Conservation (phyloP, 2,113 vertebrate genomes). For the Aegotheles bennettii region DNA sequence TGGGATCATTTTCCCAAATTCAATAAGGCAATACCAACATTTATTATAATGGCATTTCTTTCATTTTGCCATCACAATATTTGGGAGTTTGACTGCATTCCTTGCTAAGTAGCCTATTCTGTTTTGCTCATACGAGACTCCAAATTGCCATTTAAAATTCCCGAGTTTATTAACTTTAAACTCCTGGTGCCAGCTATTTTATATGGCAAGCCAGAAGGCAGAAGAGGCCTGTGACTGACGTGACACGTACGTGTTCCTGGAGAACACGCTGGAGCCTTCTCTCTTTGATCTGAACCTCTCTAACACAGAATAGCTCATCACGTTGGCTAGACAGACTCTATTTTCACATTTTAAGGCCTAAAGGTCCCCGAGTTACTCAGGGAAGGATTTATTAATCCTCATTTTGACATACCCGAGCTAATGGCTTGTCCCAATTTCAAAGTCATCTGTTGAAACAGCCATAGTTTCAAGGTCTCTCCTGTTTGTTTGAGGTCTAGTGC, state of each 20-base stretch:
- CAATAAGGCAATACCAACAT: background rate
- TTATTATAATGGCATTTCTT: background rate
- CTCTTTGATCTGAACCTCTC: background rate
- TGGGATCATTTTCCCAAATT: background rate
- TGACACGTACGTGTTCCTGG: background rate
- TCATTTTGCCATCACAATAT: background rate
- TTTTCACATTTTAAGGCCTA: background rate
- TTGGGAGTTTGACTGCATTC: background rate
- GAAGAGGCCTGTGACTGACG: background rate
- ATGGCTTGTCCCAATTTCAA: accelerated
- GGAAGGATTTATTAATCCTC: background rate
- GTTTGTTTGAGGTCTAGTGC: background rate
- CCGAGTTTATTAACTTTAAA: background rate
- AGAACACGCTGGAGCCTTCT: background rate
- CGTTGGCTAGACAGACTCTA: background rate
- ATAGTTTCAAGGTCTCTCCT: background rate
- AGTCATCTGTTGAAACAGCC: background rate
- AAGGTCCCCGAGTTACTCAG: background rate
- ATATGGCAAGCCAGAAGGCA: background rate
- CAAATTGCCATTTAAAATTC: background rate
- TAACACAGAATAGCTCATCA: background rate
- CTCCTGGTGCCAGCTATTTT: background rate
- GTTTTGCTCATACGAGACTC: background rate
- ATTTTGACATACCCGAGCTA: background rate
- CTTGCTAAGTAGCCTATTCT: background rate